Evolutionary conservation across 2,888 invertebrate genomes (phyloP).

Genomic region (Xestia sexstrigata): DNA sequence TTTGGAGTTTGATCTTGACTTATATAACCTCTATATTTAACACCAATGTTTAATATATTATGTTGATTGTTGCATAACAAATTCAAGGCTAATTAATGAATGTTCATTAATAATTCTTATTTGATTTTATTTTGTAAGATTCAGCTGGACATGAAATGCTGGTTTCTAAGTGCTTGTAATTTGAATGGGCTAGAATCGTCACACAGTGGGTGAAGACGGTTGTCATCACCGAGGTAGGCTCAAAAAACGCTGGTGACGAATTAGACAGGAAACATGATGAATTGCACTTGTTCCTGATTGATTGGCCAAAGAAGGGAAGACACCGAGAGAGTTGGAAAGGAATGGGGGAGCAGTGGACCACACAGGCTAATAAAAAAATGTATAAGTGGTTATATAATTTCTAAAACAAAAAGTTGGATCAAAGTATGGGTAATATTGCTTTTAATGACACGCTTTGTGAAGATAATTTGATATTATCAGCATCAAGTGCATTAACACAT

Average conservation of each 20-base stretch:
- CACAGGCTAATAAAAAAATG: too few relatives aligned
- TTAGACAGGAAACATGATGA: too few relatives aligned
- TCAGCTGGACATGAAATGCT: not conserved
- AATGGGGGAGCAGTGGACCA: too few relatives aligned
- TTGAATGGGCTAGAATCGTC: too few relatives aligned
- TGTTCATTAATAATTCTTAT: not conserved
- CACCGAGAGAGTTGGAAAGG: too few relatives aligned
- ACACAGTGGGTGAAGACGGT: too few relatives aligned
- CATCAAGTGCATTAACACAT: not conserved
- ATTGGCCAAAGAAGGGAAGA: too few relatives aligned
- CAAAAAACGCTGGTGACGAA: too few relatives aligned
- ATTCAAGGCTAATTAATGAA: slow-evolving; percentile 12
- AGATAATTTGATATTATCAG: not conserved
- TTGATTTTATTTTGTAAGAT: not conserved
- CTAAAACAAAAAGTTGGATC: not conserved
- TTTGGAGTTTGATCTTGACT: slow-evolving; percentile 48
- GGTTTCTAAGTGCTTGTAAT: not conserved
- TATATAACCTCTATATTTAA: slow-evolving; percentile 36
- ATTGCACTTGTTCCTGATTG: too few relatives aligned
- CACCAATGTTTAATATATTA: slow-evolving; percentile 17
- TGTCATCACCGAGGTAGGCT: too few relatives aligned
- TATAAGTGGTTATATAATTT: too few relatives aligned
- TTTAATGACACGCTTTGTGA: not conserved
- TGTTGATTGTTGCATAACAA: slow-evolving; percentile 14
- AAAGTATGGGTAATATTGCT: not conserved